These are phyloP conservation scores for Aspiorhynchus laticeps DNA, from an alignment of 2,113 vertebrate species.

Conservation along the genomic window DNA sequence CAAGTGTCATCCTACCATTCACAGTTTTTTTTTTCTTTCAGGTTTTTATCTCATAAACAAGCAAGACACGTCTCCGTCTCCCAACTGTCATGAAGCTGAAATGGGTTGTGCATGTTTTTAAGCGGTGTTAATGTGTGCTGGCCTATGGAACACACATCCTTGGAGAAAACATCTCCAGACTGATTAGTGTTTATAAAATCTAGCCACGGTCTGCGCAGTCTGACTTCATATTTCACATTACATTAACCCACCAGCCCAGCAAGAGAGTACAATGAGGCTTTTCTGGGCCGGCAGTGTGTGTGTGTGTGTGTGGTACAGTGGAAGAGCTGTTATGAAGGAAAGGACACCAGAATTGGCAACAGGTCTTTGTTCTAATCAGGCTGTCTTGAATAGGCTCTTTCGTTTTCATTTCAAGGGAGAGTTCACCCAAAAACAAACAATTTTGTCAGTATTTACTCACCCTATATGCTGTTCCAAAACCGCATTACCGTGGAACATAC, in stretches of 20 bases:
- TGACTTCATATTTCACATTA: constrained; percentile 72
- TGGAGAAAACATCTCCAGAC: constrained; percentile 54
- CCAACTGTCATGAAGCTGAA: not conserved
- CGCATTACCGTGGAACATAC: not conserved
- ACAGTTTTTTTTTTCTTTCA: not conserved
- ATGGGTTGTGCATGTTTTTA: constrained; percentile 28
- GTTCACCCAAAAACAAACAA: not conserved
- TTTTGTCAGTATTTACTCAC: not conserved
- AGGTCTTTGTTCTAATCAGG: constrained; percentile 61
- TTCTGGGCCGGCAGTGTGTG: constrained; percentile 53
- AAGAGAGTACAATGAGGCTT: constrained; percentile 63
- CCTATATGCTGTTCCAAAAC: not conserved
- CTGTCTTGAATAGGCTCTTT: constrained; percentile 55
- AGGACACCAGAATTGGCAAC: constrained; percentile 53
- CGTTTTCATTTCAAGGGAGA: not conserved
- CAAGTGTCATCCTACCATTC: not conserved
- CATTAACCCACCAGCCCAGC: constrained; percentile 58
- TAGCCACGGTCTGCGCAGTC: constrained; percentile 60
- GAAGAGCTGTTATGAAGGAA: constrained; percentile 49
- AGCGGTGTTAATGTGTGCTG: constrained; percentile 37
- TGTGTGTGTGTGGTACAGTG: constrained; percentile 46
- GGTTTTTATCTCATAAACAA: constrained; percentile 22
- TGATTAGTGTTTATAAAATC: constrained; percentile 55
- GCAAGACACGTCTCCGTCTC: not conserved
- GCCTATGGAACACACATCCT: constrained; percentile 55